Percentiles rank a stretch among this genome's conserved stretches.
These are phyloP conservation scores for Sphaeramia orbicularis DNA, from an alignment of 2,797 vertebrate genomes.

Conservation along the genomic window DNA sequence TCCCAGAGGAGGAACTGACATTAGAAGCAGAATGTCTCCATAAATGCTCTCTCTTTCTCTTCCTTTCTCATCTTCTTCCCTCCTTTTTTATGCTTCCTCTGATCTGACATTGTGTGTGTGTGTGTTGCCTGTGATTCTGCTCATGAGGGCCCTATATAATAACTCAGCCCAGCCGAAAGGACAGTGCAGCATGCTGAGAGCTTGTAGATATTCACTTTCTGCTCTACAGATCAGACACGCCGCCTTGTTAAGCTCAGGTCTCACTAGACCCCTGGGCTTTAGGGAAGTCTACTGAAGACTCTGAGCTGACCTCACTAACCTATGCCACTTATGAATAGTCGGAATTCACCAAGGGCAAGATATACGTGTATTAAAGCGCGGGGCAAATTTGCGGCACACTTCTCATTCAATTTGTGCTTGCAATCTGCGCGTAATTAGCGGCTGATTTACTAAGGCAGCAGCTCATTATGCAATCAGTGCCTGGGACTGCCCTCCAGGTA, in stretches of 20 bases:
- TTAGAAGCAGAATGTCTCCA: slow-evolving; percentile 80
- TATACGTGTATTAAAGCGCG: neutral
- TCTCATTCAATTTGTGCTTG: slow-evolving; percentile 53
- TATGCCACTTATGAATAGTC: slow-evolving; percentile 41
- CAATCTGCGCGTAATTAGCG: slow-evolving; percentile 58
- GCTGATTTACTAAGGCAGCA: slow-evolving; percentile 50
- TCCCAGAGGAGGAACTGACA: slow-evolving; percentile 81
- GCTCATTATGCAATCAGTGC: slow-evolving; percentile 55
- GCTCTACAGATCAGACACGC: slow-evolving; percentile 51
- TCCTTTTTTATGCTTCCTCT: slow-evolving; percentile 54
- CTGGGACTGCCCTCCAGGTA: slow-evolving; percentile 47
- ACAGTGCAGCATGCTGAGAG: slow-evolving; percentile 56
- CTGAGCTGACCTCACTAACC: slow-evolving; percentile 60
- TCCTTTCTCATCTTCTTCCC: slow-evolving; percentile 37
- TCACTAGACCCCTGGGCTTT: slow-evolving; percentile 58
- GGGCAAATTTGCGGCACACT: slow-evolving; percentile 17
- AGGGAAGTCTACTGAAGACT: slow-evolving; percentile 54
- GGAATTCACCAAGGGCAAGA: slow-evolving; percentile 21
- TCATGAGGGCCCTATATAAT: slow-evolving; percentile 60
- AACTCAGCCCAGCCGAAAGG: slow-evolving; percentile 42
- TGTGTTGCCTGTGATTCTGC: slow-evolving; percentile 56
- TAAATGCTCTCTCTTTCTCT: slow-evolving; percentile 59
- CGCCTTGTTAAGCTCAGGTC: slow-evolving; percentile 57
- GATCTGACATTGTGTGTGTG: slow-evolving; percentile 51
- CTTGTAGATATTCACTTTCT: slow-evolving; percentile 61